Base-by-base conservation (phyloP, 2,797 vertebrate genomes). In the Cryptoprocta ferox region DNA sequence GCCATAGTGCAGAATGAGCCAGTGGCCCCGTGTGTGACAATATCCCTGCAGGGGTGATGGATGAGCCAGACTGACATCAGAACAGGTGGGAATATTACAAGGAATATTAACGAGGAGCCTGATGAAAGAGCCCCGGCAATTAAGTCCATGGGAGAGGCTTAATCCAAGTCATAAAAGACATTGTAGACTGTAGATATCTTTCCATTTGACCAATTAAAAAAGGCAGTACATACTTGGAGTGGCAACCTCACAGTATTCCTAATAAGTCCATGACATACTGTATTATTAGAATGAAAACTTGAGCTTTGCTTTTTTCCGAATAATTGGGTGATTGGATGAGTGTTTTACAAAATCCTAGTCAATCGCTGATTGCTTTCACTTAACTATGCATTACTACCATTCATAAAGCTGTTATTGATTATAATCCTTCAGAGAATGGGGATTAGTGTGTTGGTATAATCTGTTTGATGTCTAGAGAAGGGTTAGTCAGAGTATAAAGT, bases 81-180 rank as follows among this genome's bases (percentile, higher is more conserved):
- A 95, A 91, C 92, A 94, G 95, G 95, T 97, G 95, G 56, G 59
- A 84, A 95, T 92, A 93, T 94, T 97, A 93, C 15, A 94, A 89
- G 84, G 65, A 94, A 96, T 97, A 93, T 91, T 97, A 95, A 94
- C 85, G 97, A 96, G 93, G 91, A 87, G 75, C 88, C 83, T 94
- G 90, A 78, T 89, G 79, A 96, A 92, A 96, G 85, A 94, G 68
- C 78, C 59, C 21, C 30, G 56, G 87, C 94, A 97, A 95, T 95
- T 89, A 97, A 96, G 61, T 92, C 81, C 85, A 73, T 42, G 73
- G 88, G 70, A 97, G 95, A 96, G 95, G 59, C 35, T 94, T 96
- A 70, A 97, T 95, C 79, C 83, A 87, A 97, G 83, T 86, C 30
- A 61, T 78, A 95, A 97, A 97, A 90, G 79, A 84, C 65, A 61